These are phyloP conservation scores for Rhabdophis nuchalis DNA, from an alignment of 2,797 vertebrate species.

Conservation along the genomic window DNA sequence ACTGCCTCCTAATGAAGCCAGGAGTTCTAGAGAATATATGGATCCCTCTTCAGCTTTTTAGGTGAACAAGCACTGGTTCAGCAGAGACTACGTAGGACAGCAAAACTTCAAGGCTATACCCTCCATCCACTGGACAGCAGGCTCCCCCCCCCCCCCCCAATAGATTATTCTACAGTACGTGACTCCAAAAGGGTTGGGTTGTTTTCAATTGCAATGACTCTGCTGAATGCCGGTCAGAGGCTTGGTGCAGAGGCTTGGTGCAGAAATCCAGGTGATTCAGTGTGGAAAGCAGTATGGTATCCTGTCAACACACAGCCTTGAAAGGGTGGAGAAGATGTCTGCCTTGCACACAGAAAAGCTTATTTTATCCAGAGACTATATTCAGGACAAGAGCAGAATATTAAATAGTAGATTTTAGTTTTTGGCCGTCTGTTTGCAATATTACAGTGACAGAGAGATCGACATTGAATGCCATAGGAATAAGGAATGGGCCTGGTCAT, in stretches of 20 bases:
- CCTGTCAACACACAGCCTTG: conserved; percentile 5
- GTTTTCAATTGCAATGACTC: not conserved
- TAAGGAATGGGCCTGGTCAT: conserved; percentile 42
- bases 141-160: too few relatives aligned
- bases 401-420: conserved; percentile 48
- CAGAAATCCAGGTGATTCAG: not conserved
- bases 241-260: not conserved
- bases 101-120: not conserved
- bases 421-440: conserved; percentile 49
- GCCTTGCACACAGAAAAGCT: conserved; percentile 22
- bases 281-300: not conserved
- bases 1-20: conserved; percentile 21
- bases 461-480: conserved; percentile 2
- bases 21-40: conserved; percentile 1
- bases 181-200: not conserved
- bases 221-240: not conserved
- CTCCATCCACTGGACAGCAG: conserved; percentile 18
- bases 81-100: not conserved
- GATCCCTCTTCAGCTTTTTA: conserved; percentile 17
- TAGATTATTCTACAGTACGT: conserved; percentile 28
- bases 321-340: conserved; percentile 41
- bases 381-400: conserved; percentile 50
- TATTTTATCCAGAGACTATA: conserved; percentile 50
- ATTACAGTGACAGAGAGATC: conserved; percentile 43
- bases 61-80: conserved; percentile 17